Evolutionary conservation across 2,113 vertebrate genomes (phyloP), one percentile per base, ranked within the genome.

Genomic region (Mormoops blainvillei): DNA sequence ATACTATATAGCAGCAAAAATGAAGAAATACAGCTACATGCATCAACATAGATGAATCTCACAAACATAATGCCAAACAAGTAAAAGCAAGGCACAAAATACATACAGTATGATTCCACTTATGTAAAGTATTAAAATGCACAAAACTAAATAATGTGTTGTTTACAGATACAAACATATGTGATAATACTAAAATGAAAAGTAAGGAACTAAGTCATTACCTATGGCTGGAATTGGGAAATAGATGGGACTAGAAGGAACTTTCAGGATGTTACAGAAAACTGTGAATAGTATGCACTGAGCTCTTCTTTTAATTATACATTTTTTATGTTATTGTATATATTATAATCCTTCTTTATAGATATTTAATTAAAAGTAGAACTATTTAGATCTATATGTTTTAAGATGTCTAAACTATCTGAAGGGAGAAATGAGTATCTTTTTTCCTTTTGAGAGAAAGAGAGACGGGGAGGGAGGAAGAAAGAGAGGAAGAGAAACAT

Each of bases 331-430:
- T 22, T 36, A 3, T n/a, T n/a, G n/a, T 65, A 33, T 24, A 28
- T 83, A 74, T 38, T 81, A 61, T 36, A 54, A 91, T 63, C 12
- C 36, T 83, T 63, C 19, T 78, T 85, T 91, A 38, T 4, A 63
- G 73, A 7, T 65, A 80, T 50, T 90, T 92, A 80, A 78, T 70
- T 92, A 67, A 84, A 95, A 87, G 18, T 50, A 87, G n/a, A 87
- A 50, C 26, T 78, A 61, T 20, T n/a, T 87, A 11, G 38, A 22
- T 61, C 18, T 76, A 2, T 52, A 54, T 74, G 22, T 38, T 91
- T 73, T 86, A 74, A 85, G 36, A 36, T 68, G 4, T 36, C n/a
- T 91, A 52, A 78, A 86, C 4, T 58, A 67, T 50, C 22, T 77
- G 16, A 92, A 89, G 81, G 31, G 24, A 93, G 38, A 85, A 93